Conservation (phyloP, 2,113 vertebrate species). For the Amphilophus citrinellus region DNA sequence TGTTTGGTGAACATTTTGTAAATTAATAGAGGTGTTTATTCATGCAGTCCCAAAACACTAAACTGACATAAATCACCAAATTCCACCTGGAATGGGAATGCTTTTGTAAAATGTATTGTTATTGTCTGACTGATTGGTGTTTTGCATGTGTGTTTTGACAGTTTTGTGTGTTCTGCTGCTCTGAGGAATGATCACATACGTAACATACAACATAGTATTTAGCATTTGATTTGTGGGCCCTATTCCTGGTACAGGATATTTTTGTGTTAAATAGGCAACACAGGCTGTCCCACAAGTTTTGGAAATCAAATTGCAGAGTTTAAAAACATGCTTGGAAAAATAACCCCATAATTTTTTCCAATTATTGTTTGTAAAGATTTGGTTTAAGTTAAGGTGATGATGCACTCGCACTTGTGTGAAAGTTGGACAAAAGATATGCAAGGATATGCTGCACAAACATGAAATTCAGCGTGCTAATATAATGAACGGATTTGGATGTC, state of each 20-base stretch:
- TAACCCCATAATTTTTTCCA: neutral
- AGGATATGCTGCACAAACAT: too few species aligned
- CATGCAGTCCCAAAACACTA: neutral
- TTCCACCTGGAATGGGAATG: slow-evolving; percentile 52
- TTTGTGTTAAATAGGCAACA: neutral
- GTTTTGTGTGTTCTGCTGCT: neutral
- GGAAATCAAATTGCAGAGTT: neutral
- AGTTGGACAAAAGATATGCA: neutral
- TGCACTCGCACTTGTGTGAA: neutral
- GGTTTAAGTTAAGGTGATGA: accelerated
- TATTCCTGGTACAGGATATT: neutral
- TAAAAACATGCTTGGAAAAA: neutral
- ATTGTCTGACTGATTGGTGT: neutral
- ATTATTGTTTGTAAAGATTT: neutral
- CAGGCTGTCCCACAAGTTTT: neutral
- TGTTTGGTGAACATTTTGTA: slow-evolving; percentile 21
- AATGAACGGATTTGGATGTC: too few species aligned
- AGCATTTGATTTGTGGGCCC: neutral
- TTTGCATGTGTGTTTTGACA: neutral
- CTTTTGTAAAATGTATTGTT: slow-evolving; percentile 7
- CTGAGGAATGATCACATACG: neutral
- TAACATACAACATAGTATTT: neutral
- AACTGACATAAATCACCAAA: neutral
- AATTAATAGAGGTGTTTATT: neutral
- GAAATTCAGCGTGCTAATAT: too few species aligned